Evolutionary conservation across 2,113 vertebrate species (phyloP).

Genomic region (Xiphophorus couchianus): DNA sequence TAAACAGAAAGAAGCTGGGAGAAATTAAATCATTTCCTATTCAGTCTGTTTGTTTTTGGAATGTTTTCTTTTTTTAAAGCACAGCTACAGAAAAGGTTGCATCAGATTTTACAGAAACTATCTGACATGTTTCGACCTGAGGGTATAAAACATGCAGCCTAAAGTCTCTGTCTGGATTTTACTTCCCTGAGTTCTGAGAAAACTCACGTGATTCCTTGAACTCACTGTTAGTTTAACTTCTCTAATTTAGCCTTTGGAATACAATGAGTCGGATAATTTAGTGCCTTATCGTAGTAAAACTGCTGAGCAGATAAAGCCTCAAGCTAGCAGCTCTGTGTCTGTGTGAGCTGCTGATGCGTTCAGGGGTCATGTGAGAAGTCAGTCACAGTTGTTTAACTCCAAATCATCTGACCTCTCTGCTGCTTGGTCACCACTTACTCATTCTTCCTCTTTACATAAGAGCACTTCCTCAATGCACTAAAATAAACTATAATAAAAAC

Average conservation of each 20-base stretch:
- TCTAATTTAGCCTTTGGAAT: too few species aligned
- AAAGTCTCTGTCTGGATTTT: not conserved
- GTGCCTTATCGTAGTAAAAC: not conserved
- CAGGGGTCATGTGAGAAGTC: constrained; percentile 55
- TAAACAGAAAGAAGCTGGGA: too few species aligned
- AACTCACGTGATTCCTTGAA: too few species aligned
- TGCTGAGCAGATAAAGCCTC: not conserved
- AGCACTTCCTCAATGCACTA: not conserved
- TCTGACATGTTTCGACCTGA: too few species aligned
- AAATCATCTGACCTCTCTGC: constrained; percentile 8
- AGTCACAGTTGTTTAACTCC: constrained; percentile 21
- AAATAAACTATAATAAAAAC: not conserved
- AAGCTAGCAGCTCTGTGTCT: constrained; percentile 8
- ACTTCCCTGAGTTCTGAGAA: not conserved
- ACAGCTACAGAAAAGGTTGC: too few species aligned
- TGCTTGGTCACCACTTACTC: not conserved
- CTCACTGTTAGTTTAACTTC: too few species aligned
- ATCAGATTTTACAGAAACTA: too few species aligned
- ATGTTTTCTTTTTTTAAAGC: too few species aligned
- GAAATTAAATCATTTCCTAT: too few species aligned
- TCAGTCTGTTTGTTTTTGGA: too few species aligned
- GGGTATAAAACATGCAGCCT: too few species aligned
- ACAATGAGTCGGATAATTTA: too few species aligned
- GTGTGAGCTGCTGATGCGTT: constrained; percentile 19
- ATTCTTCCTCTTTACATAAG: not conserved